A percentile compares a stretch with the other conserved stretches of the same genome.
These are phyloP conservation scores for Cephalopachus bancanus DNA, from an alignment of 2,797 vertebrate species.

Conservation along the genomic window DNA sequence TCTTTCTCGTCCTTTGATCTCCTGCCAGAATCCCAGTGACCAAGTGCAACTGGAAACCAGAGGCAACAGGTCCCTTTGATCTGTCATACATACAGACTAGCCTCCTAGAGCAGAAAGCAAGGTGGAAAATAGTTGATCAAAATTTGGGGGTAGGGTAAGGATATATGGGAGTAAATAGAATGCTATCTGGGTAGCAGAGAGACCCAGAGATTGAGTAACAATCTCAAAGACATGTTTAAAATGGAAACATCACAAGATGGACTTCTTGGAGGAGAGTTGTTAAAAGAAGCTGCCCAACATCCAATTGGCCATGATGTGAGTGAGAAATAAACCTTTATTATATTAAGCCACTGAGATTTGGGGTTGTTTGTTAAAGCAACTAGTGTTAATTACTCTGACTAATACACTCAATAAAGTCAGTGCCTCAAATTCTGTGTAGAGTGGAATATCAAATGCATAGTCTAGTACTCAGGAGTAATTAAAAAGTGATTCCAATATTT, in stretches of 20 bases:
- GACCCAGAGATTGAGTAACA: background rate
- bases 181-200: background rate
- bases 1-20: background rate
- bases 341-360: conserved; percentile 61
- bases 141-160: background rate
- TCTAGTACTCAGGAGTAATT: conserved; percentile 72
- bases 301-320: background rate
- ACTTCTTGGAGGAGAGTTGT: background rate
- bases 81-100: background rate
- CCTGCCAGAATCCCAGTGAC: background rate
- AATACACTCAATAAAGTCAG: conserved; percentile 60
- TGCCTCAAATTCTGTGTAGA: conserved; percentile 63
- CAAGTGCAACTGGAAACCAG: background rate
- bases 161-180: background rate
- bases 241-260: background rate
- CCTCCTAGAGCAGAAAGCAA: background rate
- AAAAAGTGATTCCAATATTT: conserved; percentile 77
- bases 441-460: conserved; percentile 66
- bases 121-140: background rate
- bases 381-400: conserved; percentile 72
- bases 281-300: background rate
- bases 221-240: background rate
- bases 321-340: conserved; percentile 61
- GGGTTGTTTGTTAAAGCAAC: conserved; percentile 71
- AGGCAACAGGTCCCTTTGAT: background rate